Evolutionary conservation across 2,888 invertebrate species (phyloP), one percentile per base, ranked within the genome.

Genomic region (Auanema sp.): DNA sequence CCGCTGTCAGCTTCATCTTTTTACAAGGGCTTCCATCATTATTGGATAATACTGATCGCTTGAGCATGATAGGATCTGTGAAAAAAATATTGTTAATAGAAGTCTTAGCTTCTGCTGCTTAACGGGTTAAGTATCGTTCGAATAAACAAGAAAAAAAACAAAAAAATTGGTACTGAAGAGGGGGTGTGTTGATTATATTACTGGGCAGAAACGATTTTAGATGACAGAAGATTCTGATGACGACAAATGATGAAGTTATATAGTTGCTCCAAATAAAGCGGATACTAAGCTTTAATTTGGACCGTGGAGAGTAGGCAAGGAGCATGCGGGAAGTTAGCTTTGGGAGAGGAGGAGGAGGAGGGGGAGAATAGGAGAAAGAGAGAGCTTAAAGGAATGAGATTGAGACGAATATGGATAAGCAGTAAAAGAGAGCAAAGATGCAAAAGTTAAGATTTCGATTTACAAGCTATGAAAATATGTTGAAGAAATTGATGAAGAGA

Each of bases 11-110:
- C 47, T 54, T 54, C 44, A 24, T 49, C 55, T 55, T 55, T 43
- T 60, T 60, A 25, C 24, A 23, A 11, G 40, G 47, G 24, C 24
- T 25, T 49, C 44, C 54, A 40, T 55, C 60, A 42, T 52, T 60
- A 51, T 60, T 43, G 54, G 54, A 43, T 50, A 49, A 60, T 24
- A 23, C 56, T n/a, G 54, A 41, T 12, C 50, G 47, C 50, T 62
- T 50, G 56, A 41, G 44, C 50, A 49, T 55, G 55, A 56, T 47
- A 40, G 55, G 12, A 23, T n/a, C 14, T 25, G 44, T 47, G 56
- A n/a, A 16, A 54, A 60, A 12, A 51, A 21, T 24, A 49, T 16
- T 25, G 18, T 40, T 43, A 21, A n/a, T n/a, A n/a, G n/a, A n/a
- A n/a, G n/a, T n/a, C n/a, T n/a, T n/a, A n/a, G n/a, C n/a, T n/a